These are phyloP conservation scores for Aphrocallistes beatrix DNA, from an alignment of 37 sponge, comb jelly and placozoan species.

Conservation along the genomic window DNA sequence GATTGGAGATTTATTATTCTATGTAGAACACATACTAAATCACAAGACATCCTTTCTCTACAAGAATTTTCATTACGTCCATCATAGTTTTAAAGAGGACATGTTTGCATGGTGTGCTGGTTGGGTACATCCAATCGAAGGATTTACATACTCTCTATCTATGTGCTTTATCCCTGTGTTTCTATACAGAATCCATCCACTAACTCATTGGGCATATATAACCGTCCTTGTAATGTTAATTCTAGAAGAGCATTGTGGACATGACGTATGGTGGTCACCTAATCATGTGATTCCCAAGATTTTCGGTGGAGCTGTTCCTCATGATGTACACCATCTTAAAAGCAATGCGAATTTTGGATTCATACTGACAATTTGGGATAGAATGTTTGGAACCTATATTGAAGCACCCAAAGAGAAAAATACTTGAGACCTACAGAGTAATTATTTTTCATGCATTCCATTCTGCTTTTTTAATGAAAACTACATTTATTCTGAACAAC, in stretches of 20 bases:
- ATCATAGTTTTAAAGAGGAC: constrained; percentile 17
- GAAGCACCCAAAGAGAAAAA: no score
- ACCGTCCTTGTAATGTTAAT: not conserved
- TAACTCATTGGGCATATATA: not conserved
- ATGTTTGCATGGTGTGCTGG: constrained; percentile 19
- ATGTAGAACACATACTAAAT: constrained; percentile 3
- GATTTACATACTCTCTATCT: not conserved
- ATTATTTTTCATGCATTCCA: no score
- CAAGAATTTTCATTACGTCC: constrained; percentile 11
- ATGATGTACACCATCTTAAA: constrained; percentile 22
- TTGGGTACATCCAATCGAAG: constrained; percentile 20
- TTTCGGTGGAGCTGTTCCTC: constrained; percentile 25
- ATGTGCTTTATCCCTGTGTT: constrained; percentile 8
- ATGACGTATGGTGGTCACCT: constrained; percentile 24
- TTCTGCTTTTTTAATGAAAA: no score
- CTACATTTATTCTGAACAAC: no score
- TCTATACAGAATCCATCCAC: not conserved
- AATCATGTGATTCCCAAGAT: not conserved
- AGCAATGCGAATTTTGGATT: constrained; percentile 17
- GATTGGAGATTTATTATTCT: constrained; percentile 23
- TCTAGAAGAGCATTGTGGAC: constrained; percentile 21
- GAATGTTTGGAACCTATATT: constrained; percentile 17
- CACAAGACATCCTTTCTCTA: constrained; percentile 10
- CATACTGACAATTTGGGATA: constrained; percentile 17
- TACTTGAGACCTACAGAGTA: no score